Evolutionary conservation across 2,888 invertebrate genomes (phyloP), one percentile per base, ranked within the genome.

Genomic region (Aromia moschata): DNA sequence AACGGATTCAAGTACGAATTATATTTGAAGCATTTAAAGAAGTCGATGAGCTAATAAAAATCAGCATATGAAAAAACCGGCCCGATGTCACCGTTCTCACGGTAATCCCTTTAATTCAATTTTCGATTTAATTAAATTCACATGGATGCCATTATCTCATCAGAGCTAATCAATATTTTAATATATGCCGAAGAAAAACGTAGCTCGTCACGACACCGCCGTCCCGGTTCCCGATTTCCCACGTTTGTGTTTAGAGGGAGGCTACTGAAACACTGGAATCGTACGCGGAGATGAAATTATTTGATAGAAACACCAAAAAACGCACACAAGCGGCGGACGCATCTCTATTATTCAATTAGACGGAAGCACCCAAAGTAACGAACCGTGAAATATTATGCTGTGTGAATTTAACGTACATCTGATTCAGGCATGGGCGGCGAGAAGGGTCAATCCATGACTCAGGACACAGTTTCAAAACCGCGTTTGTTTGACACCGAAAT

Each of bases 151-250:
- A 65, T 67, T 67, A 67, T 67, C 58, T 62, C 64, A 62, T 62
- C 61, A 61, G 52, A 54, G 56, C 61, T 68, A 67, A 68, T 68
- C 63, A 70, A 66, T 67, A 68, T 67, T 69, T 62, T 68, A 67
- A 68, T 70, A 56, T 69, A 70, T 70, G 64, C 69, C 43, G 53
- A 68, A 65, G 69, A 70, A 69, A 65, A n/a, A 68, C 62, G 56
- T 60, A 64, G 60, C 66, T 61, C 61, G 69, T 70, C 71, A 71
- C 71, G 71, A 70, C 62, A 70, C 59, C 46, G 53, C 49, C 54
- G 58, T 53, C 44, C 33, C 37, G 30, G 44, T 14, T 38, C 12
- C 53, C 60, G 53, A 62, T 63, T 71, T 71, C 71, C 70, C 71
- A 71, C 71, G 70, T 65, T 70, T 64, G 52, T 60, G 59, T 57